A percentile compares a stretch with the other conserved stretches of the same genome.
phyloP scores from a whole-genome alignment of 2,888 invertebrate species.

The Parochlus steinenii region DNA sequence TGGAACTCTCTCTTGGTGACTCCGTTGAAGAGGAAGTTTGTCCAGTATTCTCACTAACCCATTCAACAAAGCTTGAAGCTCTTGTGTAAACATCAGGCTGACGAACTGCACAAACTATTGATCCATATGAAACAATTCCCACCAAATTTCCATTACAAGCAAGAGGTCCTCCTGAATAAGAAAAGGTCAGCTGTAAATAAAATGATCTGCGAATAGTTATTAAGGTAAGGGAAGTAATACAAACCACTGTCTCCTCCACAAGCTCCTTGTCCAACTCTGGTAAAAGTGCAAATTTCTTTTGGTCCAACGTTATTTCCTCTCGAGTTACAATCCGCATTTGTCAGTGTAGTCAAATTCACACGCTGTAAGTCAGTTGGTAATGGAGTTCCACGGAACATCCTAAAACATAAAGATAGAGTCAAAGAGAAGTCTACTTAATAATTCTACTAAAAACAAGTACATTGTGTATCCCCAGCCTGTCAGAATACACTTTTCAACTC shows the following conservation, averaged over 20 bases:
- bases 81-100: slow-evolving; percentile 25
- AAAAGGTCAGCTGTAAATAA: background rate
- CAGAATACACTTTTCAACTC: slow-evolving; percentile 1
- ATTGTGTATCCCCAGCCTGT: slow-evolving; percentile 26
- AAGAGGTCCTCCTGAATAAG: slow-evolving; percentile 27
- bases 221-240: background rate
- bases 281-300: slow-evolving; percentile 24
- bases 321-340: slow-evolving; percentile 21
- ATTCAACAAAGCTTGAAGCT: too few relatives aligned
- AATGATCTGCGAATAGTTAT: background rate
- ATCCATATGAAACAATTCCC: slow-evolving; percentile 26
- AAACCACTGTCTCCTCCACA: slow-evolving; percentile 17
- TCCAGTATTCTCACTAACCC: too few relatives aligned
- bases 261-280: slow-evolving; percentile 19
- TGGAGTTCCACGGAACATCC: slow-evolving; percentile 21
- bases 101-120: slow-evolving; percentile 16
- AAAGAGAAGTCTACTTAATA: too few relatives aligned
- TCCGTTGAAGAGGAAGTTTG: too few relatives aligned
- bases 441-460: too few relatives aligned
- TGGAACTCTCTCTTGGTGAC: too few relatives aligned
- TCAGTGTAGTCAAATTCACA: slow-evolving; percentile 22
- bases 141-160: slow-evolving; percentile 19
- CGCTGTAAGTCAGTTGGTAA: slow-evolving; percentile 22
- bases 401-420: slow-evolving; percentile 26
- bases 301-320: slow-evolving; percentile 22